A percentile compares a stretch with the other conserved stretches of the same genome.
Evolutionary conservation across 92 coral and sea anemone species (phyloP).

Genomic region (Heteractis magnifica): DNA sequence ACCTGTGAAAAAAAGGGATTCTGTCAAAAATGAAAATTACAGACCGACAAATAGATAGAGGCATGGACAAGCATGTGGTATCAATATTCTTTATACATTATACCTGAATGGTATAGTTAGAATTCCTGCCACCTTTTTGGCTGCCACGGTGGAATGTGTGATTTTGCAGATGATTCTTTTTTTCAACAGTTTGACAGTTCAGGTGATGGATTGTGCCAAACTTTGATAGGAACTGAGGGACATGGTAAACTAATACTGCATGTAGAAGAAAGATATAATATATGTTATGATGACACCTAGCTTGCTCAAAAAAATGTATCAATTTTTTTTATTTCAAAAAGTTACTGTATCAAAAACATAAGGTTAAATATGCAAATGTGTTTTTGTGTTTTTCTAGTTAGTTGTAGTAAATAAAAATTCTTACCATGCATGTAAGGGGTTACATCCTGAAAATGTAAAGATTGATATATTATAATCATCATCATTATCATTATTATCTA

Average conservation of each 20-base stretch:
- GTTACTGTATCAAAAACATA: too few species aligned
- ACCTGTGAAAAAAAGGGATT: constrained; percentile 5
- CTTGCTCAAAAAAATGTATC: too few species aligned
- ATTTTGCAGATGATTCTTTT: constrained; percentile 38
- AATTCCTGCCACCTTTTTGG: constrained; percentile 34
- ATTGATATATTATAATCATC: background rate
- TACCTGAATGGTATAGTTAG: constrained; percentile 42
- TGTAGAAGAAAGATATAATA: too few species aligned
- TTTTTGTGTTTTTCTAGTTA: too few species aligned
- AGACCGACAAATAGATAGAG: background rate
- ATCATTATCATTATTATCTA: too few species aligned
- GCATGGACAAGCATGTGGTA: background rate
- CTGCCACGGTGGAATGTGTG: background rate
- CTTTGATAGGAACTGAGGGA: constrained; percentile 38
- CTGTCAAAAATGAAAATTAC: background rate
- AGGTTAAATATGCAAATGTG: too few species aligned
- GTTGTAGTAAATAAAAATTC: background rate
- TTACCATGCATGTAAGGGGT: constrained; percentile 55
- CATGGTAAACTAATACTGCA: constrained; percentile 39
- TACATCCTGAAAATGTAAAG: constrained; percentile 26
- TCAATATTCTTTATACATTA: background rate
- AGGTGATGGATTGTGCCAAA: constrained; percentile 26
- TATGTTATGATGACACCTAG: too few species aligned
- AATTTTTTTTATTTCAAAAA: too few species aligned
- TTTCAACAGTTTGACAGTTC: constrained; percentile 49